A percentile compares a stretch with the other conserved stretches of the same genome.
These are phyloP conservation scores for Calliopsis andreniformis DNA, from an alignment of 1,140 invertebrate genomes.

Conservation along the genomic window DNA sequence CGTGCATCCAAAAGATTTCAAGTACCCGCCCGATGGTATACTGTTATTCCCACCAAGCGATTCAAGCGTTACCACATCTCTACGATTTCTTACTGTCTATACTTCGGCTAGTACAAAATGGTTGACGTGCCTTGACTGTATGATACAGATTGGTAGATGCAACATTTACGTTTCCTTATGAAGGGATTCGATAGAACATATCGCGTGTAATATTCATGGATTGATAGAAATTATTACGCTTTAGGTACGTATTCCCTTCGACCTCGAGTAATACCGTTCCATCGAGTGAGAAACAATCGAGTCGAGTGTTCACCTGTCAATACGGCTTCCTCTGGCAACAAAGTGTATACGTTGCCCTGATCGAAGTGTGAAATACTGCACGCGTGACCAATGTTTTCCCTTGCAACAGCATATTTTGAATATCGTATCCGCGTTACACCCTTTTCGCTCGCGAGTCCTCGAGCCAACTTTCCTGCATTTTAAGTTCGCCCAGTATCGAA, in stretches of 20 bases:
- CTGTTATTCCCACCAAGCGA: conserved; percentile 7
- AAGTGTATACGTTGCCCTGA: conserved; percentile 46
- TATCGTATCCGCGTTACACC: neutral
- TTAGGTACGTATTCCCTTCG: conserved; percentile 47
- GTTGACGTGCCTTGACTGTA: conserved; percentile 64
- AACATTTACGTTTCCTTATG: conserved; percentile 46
- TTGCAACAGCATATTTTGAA: neutral
- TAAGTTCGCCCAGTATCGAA: neutral
- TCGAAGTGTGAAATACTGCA: conserved; percentile 33
- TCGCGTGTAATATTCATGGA: conserved; percentile 50
- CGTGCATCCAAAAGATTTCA: neutral
- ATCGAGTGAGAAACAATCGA: conserved; percentile 25
- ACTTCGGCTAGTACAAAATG: conserved; percentile 61
- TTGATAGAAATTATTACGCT: conserved; percentile 25
- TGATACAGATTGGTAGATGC: conserved; percentile 50
- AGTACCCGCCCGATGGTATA: conserved; percentile 6
- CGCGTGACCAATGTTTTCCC: neutral
- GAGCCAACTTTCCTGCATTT: neutral
- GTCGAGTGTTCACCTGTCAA: conserved; percentile 60
- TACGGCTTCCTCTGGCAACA: conserved; percentile 56
- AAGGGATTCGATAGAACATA: conserved; percentile 35
- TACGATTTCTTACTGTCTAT: conserved; percentile 21
- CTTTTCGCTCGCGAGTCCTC: neutral
- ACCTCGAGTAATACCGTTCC: conserved; percentile 3
- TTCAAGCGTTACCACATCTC: conserved; percentile 22